Evolutionary conservation across 2,113 vertebrate genomes (phyloP).

Genomic region (Nanger granti): DNA sequence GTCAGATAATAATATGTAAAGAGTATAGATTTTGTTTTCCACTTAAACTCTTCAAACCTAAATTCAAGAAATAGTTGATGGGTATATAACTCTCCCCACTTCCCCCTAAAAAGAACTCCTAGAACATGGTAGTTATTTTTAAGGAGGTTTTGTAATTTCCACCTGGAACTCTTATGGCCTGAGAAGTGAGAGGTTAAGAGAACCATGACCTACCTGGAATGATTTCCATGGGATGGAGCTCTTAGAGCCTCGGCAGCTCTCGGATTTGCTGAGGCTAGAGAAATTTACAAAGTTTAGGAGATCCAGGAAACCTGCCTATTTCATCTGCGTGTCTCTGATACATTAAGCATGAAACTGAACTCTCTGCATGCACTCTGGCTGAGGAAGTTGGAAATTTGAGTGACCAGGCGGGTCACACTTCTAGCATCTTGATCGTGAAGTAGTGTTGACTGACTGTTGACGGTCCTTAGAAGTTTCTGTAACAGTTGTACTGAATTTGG

Average conservation of each 20-base stretch:
- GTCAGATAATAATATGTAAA: not conserved
- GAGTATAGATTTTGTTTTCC: not conserved
- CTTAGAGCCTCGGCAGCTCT: not conserved
- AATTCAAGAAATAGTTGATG: slow-evolving; percentile 7
- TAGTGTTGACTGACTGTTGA: not conserved
- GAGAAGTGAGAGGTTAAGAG: not conserved
- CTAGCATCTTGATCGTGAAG: not conserved
- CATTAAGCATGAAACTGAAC: not conserved
- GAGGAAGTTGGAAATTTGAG: not conserved
- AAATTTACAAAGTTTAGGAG: not conserved
- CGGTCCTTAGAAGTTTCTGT: not conserved
- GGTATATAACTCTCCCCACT: not conserved
- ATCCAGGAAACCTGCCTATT: not conserved
- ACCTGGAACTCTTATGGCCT: not conserved
- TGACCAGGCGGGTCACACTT: not conserved
- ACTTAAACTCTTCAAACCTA: not conserved
- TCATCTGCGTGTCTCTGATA: not conserved
- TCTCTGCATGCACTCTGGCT: not conserved
- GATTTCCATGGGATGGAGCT: not conserved
- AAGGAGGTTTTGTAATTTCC: not conserved
- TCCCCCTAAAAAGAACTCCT: not conserved
- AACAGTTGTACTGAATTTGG: not conserved
- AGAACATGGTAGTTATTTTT: not conserved
- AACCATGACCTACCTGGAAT: not conserved
- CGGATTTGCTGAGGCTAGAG: not conserved